A percentile compares a stretch with the other conserved stretches of the same genome.
phyloP scores from a whole-genome alignment of 1,140 invertebrate species.

The Paraescarpia echinospica region DNA sequence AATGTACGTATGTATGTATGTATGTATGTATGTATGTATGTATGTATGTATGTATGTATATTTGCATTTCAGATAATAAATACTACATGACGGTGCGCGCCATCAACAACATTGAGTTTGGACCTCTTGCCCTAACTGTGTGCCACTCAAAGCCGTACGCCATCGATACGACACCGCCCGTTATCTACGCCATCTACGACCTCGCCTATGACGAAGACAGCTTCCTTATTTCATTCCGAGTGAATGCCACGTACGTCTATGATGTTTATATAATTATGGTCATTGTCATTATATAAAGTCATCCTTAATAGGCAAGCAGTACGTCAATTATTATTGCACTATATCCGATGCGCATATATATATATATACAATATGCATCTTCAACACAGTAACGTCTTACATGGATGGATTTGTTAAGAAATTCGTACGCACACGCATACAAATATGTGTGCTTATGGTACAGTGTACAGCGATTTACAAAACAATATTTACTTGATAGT shows the following conservation, averaged over 20 bases:
- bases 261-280: neutral
- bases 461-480: no score
- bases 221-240: neutral
- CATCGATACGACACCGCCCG: conserved; percentile 8
- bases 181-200: neutral
- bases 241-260: neutral
- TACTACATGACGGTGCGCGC: neutral
- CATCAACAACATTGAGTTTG: conserved; percentile 16
- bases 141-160: neutral
- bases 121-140: neutral
- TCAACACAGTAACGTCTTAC: no score
- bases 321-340: neutral
- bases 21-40: no score
- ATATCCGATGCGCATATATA: no score
- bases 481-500: no score
- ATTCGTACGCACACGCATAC: no score
- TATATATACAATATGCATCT: no score
- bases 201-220: neutral
- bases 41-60: neutral
- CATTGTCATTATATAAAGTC: neutral
- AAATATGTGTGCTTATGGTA: no score
- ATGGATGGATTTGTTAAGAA: no score
- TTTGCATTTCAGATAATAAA: neutral
- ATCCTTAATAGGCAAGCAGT: neutral
- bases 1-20: no score